These are phyloP conservation scores for Hypotaenidia okinawae DNA, from an alignment of 2,797 vertebrate species.

Conservation along the genomic window DNA sequence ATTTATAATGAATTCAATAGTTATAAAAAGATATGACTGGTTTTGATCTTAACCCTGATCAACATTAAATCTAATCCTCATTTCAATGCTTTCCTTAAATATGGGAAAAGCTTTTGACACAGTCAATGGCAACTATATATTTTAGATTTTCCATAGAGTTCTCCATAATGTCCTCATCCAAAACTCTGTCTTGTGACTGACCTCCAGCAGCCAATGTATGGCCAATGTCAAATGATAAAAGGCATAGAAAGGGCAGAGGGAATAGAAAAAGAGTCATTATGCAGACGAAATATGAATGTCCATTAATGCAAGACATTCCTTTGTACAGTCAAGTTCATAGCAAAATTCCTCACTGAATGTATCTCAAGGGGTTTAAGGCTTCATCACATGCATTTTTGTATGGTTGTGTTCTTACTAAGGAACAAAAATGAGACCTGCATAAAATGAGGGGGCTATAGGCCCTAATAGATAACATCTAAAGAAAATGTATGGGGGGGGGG, in stretches of 20 bases:
- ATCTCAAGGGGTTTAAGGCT: constrained; percentile 14
- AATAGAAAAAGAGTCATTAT: constrained; percentile 10
- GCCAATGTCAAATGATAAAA: constrained; percentile 25
- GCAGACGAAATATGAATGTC: constrained; percentile 43
- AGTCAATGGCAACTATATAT: constrained; percentile 41
- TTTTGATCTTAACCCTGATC: neutral
- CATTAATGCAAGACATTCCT: constrained; percentile 36
- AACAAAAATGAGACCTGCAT: constrained; percentile 7
- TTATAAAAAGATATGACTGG: neutral
- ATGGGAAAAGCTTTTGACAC: neutral
- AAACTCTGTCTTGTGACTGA: neutral
- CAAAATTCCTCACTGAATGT: neutral
- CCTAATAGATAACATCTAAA: constrained; percentile 31
- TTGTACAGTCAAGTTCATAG: constrained; percentile 19
- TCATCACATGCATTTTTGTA: constrained; percentile 8
- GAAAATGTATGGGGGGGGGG: neutral
- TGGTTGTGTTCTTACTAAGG: neutral
- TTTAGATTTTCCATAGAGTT: neutral
- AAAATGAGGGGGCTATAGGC: neutral
- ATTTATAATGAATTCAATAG: neutral
- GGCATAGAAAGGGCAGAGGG: neutral
- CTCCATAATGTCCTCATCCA: neutral
- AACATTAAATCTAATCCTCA: constrained; percentile 26
- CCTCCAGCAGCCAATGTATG: neutral
- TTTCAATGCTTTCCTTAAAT: constrained; percentile 15